Evolutionary conservation across 1,140 invertebrate species (phyloP), one percentile per base, ranked within the genome.

Genomic region (Calliphora vicina): DNA sequence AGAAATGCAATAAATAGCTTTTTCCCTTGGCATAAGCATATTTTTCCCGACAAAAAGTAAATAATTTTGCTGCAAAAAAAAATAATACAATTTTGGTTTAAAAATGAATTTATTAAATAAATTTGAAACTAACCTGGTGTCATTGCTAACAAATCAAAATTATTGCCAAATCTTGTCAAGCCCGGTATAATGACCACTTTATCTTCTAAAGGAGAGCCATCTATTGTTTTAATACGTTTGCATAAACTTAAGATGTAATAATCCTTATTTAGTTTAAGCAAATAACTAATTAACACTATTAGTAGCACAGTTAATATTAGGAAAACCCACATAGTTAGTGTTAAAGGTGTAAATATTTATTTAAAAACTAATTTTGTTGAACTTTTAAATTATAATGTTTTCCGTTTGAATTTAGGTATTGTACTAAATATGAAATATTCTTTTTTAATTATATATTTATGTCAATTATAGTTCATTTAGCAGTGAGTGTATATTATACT

Each of bases 141-240:
- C 82, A 84, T 80, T 3, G 84, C 82, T 0, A 87, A 42, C n/a
- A 89, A 50, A 83, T 89, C 88, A n/a, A 89, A 85, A 50, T 89
- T 89, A 72, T 88, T 89, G 2, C 88, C 88, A 27, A 89, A 89
- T 61, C 72, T 81, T 8, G 88, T 85, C 15, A 45, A 1, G 5
- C 88, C 87, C 0, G 86, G 87, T 17, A 87, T 71, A 4, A 88
- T 57, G 3, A 35, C 81, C 1, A 86, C 84, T 71, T 87, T 87
- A 25, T 80, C 85, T 5, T 86, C 83, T 71, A 89, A 20, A 6
- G 84, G 83, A 80, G 83, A 87, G 8, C 87, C 87, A 87, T 89
- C 88, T 15, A 73, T 45, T 0, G 87, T 85, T 26, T 84, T 83
- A 2, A 89, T 78, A 27, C 86, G 86, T 20, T 83, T 86, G 6